These are phyloP conservation scores for Alligator sinensis DNA, from an alignment of 2,113 vertebrate species.

Conservation along the genomic window DNA sequence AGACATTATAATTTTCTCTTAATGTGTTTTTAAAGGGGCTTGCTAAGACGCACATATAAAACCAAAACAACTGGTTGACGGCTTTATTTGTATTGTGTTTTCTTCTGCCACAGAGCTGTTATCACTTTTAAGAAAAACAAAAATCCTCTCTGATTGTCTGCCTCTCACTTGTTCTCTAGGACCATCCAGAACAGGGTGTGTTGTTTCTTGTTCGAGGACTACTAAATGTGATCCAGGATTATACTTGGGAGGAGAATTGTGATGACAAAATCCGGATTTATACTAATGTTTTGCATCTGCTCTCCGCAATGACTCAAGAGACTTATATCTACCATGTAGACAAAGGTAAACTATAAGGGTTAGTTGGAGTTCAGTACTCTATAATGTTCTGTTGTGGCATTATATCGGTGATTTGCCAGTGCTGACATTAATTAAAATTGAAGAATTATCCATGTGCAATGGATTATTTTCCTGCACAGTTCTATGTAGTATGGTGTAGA, in stretches of 20 bases:
- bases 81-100: not conserved
- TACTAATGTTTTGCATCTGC: constrained; percentile 89
- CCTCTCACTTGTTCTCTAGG: constrained; percentile 74
- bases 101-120: not conserved
- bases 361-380: not conserved
- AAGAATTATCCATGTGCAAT: not conserved
- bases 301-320: constrained; percentile 95
- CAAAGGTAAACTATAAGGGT: constrained; percentile 76
- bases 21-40: not conserved
- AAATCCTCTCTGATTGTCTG: not conserved
- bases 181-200: constrained; percentile 96
- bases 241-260: constrained; percentile 94
- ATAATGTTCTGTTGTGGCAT: not conserved
- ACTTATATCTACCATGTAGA: constrained; percentile 85
- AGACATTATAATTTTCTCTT: not conserved
- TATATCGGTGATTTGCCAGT: not conserved
- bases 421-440: not conserved
- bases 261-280: constrained; percentile 94
- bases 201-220: constrained; percentile 93
- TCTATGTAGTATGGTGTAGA: not conserved
- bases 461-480: not conserved
- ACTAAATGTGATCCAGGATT: constrained; percentile 96
- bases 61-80: not conserved
- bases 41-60: not conserved
- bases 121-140: not conserved